phyloP scores from a whole-genome alignment of 2,113 vertebrate species.

The Gobius niger region DNA sequence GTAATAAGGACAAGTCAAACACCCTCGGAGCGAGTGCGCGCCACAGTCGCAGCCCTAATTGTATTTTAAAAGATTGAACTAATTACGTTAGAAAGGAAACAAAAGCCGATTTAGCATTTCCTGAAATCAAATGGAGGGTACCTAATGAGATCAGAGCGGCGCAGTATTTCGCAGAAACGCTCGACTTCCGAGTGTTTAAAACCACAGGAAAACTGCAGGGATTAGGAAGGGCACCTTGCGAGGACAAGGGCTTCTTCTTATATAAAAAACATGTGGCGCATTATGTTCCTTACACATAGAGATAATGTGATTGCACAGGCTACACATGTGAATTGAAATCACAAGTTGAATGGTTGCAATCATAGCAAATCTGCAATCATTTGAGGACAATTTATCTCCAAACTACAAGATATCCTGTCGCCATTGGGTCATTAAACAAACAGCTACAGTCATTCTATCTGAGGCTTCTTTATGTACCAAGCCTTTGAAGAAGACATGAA shows the following conservation, averaged over 20 bases:
- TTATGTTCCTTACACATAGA: background rate
- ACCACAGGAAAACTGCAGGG: background rate
- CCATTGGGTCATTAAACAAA: too few relatives aligned
- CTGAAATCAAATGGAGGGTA: conserved; percentile 37
- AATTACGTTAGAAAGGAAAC: conserved; percentile 44
- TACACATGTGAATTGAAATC: too few relatives aligned
- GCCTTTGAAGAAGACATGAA: too few relatives aligned
- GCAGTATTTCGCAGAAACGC: conserved; percentile 21
- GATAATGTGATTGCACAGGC: background rate
- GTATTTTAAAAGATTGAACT: conserved; percentile 46
- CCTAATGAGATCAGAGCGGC: conserved; percentile 32
- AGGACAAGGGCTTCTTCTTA: background rate
- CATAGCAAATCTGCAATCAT: too few relatives aligned
- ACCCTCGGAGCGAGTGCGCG: conserved; percentile 8
- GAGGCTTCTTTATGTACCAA: too few relatives aligned
- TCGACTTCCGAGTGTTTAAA: conserved; percentile 13
- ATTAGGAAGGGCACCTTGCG: conserved; percentile 7
- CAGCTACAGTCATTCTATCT: too few relatives aligned
- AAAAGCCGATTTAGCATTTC: conserved; percentile 47
- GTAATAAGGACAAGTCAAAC: conserved; percentile 11
- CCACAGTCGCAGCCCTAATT: conserved; percentile 35
- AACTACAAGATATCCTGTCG: too few relatives aligned
- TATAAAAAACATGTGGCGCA: background rate
- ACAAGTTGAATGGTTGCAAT: too few relatives aligned
- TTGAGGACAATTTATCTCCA: too few relatives aligned